phyloP scores from a whole-genome alignment of 2,797 vertebrate species.

The Echeneis naucrates region DNA sequence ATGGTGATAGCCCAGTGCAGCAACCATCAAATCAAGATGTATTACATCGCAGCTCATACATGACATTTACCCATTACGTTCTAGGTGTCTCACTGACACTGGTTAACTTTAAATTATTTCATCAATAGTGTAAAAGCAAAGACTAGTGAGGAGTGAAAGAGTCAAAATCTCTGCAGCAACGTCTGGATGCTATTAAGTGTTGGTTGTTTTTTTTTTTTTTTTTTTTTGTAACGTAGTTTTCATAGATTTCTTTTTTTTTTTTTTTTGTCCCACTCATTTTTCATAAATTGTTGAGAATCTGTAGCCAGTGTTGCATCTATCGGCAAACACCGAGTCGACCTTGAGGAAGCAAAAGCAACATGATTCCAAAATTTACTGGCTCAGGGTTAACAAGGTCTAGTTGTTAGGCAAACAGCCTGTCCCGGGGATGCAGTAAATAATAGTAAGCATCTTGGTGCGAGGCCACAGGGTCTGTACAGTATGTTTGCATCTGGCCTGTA shows the following conservation, averaged over 20 bases:
- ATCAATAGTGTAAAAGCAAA: conserved; percentile 19
- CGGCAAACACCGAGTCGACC: conserved; percentile 58
- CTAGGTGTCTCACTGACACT: conserved; percentile 7
- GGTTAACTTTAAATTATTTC: conserved; percentile 25
- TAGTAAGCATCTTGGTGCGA: conserved; percentile 35
- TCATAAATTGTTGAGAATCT: too few species aligned
- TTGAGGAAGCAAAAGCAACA: conserved; percentile 71
- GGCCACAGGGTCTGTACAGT: conserved; percentile 41
- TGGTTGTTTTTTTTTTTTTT: conserved; percentile 1
- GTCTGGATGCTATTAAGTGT: background rate
- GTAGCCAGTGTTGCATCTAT: too few species aligned
- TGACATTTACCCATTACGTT: conserved; percentile 24
- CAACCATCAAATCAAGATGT: conserved; percentile 60
- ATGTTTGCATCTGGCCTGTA: conserved; percentile 47
- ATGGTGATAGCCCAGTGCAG: conserved; percentile 47
- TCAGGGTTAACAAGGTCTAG: conserved; percentile 77
- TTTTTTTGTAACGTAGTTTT: conserved; percentile 10
- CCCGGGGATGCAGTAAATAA: conserved; percentile 84
- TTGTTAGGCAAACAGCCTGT: conserved; percentile 81
- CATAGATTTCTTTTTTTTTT: conserved; percentile 2
- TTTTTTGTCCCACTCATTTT: conserved; percentile 20
- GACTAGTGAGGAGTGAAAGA: background rate
- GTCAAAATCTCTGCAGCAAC: background rate
- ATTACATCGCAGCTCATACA: conserved; percentile 31
- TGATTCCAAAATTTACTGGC: conserved; percentile 79